Evolutionary conservation across 2,888 invertebrate species (phyloP), one percentile per base, ranked within the genome.

Genomic region (Carpatolechia fugitivella): DNA sequence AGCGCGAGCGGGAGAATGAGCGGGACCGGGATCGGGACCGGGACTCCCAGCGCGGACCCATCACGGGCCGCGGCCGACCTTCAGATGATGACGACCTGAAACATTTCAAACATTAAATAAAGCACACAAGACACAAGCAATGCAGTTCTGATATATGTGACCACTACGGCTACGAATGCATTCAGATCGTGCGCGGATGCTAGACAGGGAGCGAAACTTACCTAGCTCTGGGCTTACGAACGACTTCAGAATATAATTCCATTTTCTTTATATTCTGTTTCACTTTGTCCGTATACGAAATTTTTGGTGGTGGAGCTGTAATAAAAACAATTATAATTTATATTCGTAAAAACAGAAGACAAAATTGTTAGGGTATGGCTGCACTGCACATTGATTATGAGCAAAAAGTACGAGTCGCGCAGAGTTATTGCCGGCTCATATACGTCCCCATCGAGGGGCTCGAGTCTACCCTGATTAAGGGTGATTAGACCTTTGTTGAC

Each of bases 241-340:
- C 79, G 2, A 82, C 82, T 49, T 89, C 90, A 1, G 90, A 80
- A 61, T 89, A 90, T 10, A 80, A 65, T 54, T 77, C 66, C 11
- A 69, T 65, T 57, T 72, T 84, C 65, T 80, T 87, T 57, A 90
- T 63, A 61, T 90, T 90, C 41, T 82, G 75, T 61, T 89, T 90
- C 53, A 90, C 64, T 70, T 90, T 90, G 18, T 89, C 90, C 1
- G 90, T 81, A 67, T 89, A 90, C 30, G 85, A 63, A 8, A 80
- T 72, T 56, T 80, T 85, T 6, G 70, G 58, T 13, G 74, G 66
- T 16, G 60, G 61, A 18, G 72, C 80, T 80, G 70, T 54, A 55
- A 61, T 55, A 57, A 55, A 60, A 33, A 4, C n/a, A 3, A 3
- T 10, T 10, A 40, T 33, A 33, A 33, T 33, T n/a, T n/a, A n/a